phyloP scores from a whole-genome alignment of 2,113 vertebrate species.

The Pluvianellus socialis region DNA sequence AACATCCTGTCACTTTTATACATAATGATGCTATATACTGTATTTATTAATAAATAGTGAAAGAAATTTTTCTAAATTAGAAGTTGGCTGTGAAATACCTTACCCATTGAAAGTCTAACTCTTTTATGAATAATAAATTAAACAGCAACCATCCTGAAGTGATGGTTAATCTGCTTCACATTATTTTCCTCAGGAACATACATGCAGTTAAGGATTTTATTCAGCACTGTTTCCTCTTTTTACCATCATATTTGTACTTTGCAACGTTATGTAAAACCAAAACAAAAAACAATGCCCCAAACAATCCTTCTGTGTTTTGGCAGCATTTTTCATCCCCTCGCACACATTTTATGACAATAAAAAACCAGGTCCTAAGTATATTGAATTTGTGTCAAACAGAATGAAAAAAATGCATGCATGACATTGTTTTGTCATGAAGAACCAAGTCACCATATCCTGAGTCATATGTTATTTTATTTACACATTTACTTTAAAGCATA shows the following conservation, averaged over 20 bases:
- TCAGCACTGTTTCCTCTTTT: not conserved
- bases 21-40: not conserved
- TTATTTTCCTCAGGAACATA: not conserved
- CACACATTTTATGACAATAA: not conserved
- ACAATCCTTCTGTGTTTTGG: not conserved
- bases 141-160: not conserved
- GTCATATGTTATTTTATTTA: not conserved
- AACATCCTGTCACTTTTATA: not conserved
- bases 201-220: not conserved
- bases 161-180: not conserved
- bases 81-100: slow-evolving; percentile 8
- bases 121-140: slow-evolving; percentile 33
- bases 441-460: not conserved
- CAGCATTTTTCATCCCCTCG: not conserved
- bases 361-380: not conserved
- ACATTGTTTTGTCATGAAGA: not conserved
- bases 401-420: not conserved
- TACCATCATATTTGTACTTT: not conserved
- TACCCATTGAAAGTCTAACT: not conserved
- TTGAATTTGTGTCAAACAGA: not conserved
- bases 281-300: not conserved
- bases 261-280: not conserved
- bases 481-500: not conserved
- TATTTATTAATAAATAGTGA: slow-evolving; percentile 37
- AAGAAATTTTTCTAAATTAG: not conserved